Percentiles rank a stretch among this genome's conserved stretches.
phyloP scores from a whole-genome alignment of 1,140 invertebrate genomes.

The Drosophila ambigua region DNA sequence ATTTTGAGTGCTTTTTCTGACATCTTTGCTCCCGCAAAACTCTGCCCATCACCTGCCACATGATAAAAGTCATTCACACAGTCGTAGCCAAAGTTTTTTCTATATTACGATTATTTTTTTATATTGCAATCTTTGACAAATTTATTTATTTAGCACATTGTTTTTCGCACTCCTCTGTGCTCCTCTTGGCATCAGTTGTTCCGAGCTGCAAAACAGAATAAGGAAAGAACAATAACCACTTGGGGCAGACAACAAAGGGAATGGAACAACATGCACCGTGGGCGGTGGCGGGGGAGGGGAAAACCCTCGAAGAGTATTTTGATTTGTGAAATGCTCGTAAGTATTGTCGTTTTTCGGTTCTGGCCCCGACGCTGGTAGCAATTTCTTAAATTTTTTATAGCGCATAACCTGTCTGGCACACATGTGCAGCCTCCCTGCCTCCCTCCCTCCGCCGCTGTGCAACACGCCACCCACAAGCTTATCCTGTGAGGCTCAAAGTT shows the following conservation, averaged over 20 bases:
- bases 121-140: conserved; percentile 51
- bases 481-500: conserved; percentile 62
- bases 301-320: conserved; percentile 66
- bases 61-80: conserved; percentile 28
- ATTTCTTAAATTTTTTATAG: conserved; percentile 82
- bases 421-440: conserved; percentile 46
- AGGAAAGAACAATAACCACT: conserved; percentile 41
- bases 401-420: conserved; percentile 79
- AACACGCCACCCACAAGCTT: conserved; percentile 46
- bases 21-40: neutral
- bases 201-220: neutral
- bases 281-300: neutral
- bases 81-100: conserved; percentile 17
- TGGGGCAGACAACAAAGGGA: conserved; percentile 60
- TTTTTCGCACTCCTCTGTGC: conserved; percentile 24
- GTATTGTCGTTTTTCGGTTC: conserved; percentile 70
- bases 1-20: neutral
- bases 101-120: conserved; percentile 28
- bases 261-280: neutral
- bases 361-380: conserved; percentile 62
- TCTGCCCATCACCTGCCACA: conserved; percentile 23
- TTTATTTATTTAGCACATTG: conserved; percentile 79
- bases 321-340: conserved; percentile 79
- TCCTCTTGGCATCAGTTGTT: conserved; percentile 55
- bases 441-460: neutral